phyloP scores from a whole-genome alignment of 2,888 invertebrate species.

The Vesta saturnalis region DNA sequence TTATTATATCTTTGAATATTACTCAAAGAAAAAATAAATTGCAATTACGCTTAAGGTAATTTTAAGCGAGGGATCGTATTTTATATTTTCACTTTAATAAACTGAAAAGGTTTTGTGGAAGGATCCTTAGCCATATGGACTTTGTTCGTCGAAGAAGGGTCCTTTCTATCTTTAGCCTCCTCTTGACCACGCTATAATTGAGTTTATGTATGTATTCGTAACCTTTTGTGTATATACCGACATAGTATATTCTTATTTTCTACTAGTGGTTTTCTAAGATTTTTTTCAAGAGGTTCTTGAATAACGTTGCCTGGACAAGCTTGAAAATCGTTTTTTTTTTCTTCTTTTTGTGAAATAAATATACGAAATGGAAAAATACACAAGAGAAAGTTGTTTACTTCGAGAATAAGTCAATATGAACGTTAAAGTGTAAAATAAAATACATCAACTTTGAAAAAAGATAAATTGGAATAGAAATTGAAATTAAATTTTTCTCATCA shows the following conservation, averaged over 20 bases:
- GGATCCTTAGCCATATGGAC: conserved; percentile 26
- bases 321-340: conserved; percentile 9
- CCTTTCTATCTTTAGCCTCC: conserved; percentile 20
- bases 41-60: conserved; percentile 16
- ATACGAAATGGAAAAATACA: conserved; percentile 13
- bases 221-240: conserved; percentile 27
- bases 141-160: conserved; percentile 24
- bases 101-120: conserved; percentile 25
- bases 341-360: background rate
- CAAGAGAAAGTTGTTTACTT: conserved; percentile 17
- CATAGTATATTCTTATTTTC: conserved; percentile 26
- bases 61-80: conserved; percentile 11
- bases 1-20: background rate
- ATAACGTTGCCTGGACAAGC: conserved; percentile 26
- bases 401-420: conserved; percentile 13
- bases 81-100: conserved; percentile 29
- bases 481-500: conserved; percentile 24
- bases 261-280: conserved; percentile 11
- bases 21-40: background rate
- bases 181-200: conserved; percentile 36
- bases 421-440: conserved; percentile 26
- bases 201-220: conserved; percentile 30
- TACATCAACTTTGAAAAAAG: conserved; percentile 18
- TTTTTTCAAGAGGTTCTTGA: conserved; percentile 20
- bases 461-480: conserved; percentile 34